phyloP scores from a whole-genome alignment of 2,113 vertebrate genomes.

The Megaptera novaeangliae region DNA sequence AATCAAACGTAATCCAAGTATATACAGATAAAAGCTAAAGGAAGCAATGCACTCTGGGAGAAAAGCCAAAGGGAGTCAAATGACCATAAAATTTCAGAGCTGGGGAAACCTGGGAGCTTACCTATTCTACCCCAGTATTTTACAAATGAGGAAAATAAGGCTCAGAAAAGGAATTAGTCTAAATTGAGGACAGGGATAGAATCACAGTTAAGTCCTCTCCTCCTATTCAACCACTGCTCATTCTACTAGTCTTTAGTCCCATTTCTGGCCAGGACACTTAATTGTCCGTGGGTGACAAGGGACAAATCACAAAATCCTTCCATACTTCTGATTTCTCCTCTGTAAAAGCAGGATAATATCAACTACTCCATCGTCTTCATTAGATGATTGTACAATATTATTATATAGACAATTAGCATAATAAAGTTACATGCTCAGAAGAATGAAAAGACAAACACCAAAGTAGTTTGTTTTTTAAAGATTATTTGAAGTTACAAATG shows the following conservation, averaged over 20 bases:
- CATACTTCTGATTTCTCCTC: neutral
- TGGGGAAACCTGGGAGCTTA: neutral
- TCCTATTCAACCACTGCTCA: neutral
- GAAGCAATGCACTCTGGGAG: neutral
- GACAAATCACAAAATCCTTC: neutral
- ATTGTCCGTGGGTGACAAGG: neutral
- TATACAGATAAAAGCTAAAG: neutral
- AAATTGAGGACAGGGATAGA: neutral
- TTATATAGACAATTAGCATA: constrained; percentile 19
- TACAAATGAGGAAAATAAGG: constrained; percentile 9
- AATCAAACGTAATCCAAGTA: neutral
- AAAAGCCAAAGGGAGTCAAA: neutral
- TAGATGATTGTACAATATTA: constrained; percentile 3
- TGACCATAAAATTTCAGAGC: neutral
- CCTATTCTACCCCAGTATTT: neutral
- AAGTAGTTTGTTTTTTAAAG: constrained; percentile 24
- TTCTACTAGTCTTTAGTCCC: neutral
- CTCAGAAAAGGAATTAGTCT: neutral
- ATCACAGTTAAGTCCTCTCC: neutral
- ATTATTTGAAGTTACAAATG: constrained; percentile 54
- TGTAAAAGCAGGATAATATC: neutral
- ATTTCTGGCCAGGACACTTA: neutral
- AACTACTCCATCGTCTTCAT: neutral
- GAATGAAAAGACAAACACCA: constrained; percentile 35
- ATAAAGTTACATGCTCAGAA: constrained; percentile 35